Evolutionary conservation across 2,888 invertebrate genomes (phyloP).

Genomic region (Lasioglossum zephyrum): DNA sequence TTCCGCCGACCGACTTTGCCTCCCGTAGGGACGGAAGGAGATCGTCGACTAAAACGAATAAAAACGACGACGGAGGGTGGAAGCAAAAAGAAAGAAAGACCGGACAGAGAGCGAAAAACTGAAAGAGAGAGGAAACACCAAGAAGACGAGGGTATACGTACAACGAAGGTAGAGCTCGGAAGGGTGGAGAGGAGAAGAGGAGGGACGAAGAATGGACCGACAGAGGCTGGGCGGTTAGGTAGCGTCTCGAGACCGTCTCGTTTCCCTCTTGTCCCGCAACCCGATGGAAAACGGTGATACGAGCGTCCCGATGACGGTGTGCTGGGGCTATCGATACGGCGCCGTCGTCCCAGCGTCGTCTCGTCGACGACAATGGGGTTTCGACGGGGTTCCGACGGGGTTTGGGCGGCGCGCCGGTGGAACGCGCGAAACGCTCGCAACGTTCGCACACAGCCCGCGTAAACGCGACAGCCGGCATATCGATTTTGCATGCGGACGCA

Average conservation of each 20-base stretch:
- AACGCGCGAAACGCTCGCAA: conserved; percentile 20
- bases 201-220: conserved; percentile 25
- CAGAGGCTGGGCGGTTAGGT: conserved; percentile 23
- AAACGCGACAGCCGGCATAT: conserved; percentile 42
- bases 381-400: not conserved
- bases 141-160: not conserved
- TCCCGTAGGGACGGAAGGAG: conserved; percentile 20
- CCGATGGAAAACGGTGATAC: conserved; percentile 47
- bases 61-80: conserved; percentile 14
- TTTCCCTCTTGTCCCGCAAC: conserved; percentile 26
- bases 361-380: conserved; percentile 34
- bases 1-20: conserved; percentile 4
- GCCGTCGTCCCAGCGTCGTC: conserved; percentile 39
- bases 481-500: conserved; percentile 54
- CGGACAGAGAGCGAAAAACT: conserved; percentile 2
- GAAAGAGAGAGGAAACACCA: not conserved
- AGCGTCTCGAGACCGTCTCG: conserved; percentile 32
- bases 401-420: not conserved
- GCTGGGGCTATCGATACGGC: conserved; percentile 35
- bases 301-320: conserved; percentile 22
- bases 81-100: not conserved
- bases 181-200: not conserved
- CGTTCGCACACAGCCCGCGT: conserved; percentile 29
- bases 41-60: conserved; percentile 26
- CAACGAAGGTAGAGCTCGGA: not conserved